phyloP scores from a whole-genome alignment of 2,797 vertebrate species.

The Cyclopterus lumpus region DNA sequence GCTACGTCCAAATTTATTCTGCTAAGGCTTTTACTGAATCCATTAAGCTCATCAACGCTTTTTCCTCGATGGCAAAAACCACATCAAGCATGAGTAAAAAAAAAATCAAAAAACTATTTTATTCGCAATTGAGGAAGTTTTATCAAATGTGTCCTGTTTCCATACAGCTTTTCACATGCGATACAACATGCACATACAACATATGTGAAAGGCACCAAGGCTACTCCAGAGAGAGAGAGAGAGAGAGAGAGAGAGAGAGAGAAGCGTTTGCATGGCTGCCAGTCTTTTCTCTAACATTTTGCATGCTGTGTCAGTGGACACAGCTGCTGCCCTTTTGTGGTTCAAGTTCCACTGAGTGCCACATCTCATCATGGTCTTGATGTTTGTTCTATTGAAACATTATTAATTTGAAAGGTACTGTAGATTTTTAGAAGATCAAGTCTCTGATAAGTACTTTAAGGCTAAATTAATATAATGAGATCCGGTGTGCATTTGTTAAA shows the following conservation, averaged over 20 bases:
- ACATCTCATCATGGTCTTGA: conserved; percentile 16
- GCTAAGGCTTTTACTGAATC: background rate
- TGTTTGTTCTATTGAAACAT: conserved; percentile 23
- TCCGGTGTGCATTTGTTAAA: background rate
- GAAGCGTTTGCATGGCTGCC: too few relatives aligned
- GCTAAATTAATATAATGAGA: background rate
- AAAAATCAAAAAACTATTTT: background rate
- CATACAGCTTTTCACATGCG: background rate
- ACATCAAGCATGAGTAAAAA: background rate
- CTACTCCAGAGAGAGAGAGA: background rate
- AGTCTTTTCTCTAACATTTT: conserved; percentile 46
- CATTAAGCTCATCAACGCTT: background rate
- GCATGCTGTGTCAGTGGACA: conserved; percentile 42
- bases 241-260: background rate
- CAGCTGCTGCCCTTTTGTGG: conserved; percentile 22
- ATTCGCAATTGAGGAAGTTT: background rate
- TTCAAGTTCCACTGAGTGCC: background rate
- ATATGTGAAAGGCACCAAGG: background rate
- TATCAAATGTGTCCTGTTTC: background rate
- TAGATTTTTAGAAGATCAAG: background rate
- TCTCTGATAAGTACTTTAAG: background rate
- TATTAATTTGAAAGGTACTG: conserved; percentile 4
- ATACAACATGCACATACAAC: background rate
- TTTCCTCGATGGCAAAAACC: background rate
- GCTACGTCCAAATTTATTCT: background rate